These are phyloP conservation scores for Cassiopea xamachana DNA, from an alignment of 30 jellyfish, hydroid and myxozoan genomes.

Conservation along the genomic window DNA sequence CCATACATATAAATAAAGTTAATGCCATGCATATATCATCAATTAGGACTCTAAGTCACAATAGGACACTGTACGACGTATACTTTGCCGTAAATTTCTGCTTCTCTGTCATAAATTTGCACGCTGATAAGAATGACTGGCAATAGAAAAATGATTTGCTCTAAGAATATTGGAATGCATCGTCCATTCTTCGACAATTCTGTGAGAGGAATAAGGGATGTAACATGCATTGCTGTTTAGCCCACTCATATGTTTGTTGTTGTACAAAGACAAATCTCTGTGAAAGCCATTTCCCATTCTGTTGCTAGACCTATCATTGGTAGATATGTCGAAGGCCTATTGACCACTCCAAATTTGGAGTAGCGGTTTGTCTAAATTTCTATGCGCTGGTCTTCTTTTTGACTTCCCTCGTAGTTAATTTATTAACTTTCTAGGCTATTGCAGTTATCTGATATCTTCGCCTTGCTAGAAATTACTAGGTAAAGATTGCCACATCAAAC, in stretches of 20 bases:
- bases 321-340: background rate
- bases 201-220: background rate
- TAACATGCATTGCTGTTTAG: background rate
- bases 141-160: too few relatives aligned
- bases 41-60: too few relatives aligned
- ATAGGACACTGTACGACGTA: too few relatives aligned
- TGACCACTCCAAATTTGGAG: background rate
- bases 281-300: background rate
- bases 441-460: background rate
- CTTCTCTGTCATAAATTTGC: too few relatives aligned
- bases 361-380: background rate
- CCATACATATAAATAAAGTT: too few relatives aligned
- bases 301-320: background rate
- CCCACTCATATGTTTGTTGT: background rate
- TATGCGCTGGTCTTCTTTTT: conserved; percentile 5
- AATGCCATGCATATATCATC: too few relatives aligned
- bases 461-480: background rate
- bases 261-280: background rate
- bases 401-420: background rate
- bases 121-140: too few relatives aligned
- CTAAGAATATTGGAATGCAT: too few relatives aligned
- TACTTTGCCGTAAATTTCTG: too few relatives aligned
- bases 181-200: background rate
- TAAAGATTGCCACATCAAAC: background rate
- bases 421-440: background rate